These are phyloP conservation scores for Cyanistes caeruleus DNA, from an alignment of 2,113 vertebrate genomes.

Conservation along the genomic window DNA sequence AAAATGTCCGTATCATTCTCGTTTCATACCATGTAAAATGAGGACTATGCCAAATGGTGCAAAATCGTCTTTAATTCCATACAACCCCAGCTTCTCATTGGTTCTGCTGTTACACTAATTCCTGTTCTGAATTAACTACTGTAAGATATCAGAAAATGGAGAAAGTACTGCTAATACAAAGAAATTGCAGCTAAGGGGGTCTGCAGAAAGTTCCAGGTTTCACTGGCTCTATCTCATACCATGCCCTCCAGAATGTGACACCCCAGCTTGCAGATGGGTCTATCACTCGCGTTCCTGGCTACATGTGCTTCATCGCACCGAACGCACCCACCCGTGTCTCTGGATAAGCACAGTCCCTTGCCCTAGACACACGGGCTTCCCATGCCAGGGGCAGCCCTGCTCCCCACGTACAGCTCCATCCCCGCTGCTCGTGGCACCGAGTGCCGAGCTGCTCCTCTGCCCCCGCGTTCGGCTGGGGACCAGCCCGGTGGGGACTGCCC, in stretches of 20 bases:
- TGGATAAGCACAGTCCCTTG: no score
- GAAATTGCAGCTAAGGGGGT: background rate
- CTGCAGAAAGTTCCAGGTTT: background rate
- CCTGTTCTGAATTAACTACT: background rate
- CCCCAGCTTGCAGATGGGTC: no score
- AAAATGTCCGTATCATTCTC: background rate
- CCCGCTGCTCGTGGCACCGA: background rate
- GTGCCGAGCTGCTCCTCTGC: background rate
- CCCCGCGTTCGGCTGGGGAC: background rate
- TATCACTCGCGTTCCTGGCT: accelerated
- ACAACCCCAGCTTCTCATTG: background rate
- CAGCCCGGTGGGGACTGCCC: background rate
- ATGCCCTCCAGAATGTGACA: background rate
- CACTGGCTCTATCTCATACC: background rate
- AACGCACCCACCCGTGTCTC: no score
- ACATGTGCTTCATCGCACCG: no score
- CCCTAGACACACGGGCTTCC: background rate
- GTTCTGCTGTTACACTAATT: background rate
- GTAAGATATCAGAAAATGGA: background rate
- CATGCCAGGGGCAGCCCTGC: background rate
- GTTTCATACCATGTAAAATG: background rate
- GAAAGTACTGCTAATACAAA: background rate
- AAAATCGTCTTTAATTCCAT: background rate
- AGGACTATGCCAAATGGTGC: background rate
- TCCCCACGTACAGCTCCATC: background rate